Evolutionary conservation across 2,113 vertebrate genomes (phyloP).

Genomic region (Apteryx owenii): DNA sequence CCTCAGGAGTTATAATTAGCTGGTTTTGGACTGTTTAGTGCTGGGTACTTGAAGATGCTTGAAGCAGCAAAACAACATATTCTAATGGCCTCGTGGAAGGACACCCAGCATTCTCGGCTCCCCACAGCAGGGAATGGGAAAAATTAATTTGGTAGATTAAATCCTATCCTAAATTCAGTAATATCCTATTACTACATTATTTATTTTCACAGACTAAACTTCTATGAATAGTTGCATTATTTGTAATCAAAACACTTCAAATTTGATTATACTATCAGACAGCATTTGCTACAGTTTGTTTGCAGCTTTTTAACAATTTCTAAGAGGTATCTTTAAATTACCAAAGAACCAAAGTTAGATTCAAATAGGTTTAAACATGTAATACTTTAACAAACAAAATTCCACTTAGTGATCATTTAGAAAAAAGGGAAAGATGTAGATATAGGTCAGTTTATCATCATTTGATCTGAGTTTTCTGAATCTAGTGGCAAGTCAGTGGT

Average conservation of each 20-base stretch:
- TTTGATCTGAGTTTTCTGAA: not conserved
- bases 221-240: not conserved
- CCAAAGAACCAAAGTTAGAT: not conserved
- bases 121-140: not conserved
- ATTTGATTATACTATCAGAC: not conserved
- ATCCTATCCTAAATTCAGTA: not conserved
- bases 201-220: not conserved
- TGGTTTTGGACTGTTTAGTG: constrained; percentile 5
- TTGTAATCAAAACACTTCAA: not conserved
- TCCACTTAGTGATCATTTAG: not conserved
- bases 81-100: not conserved
- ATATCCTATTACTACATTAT: not conserved
- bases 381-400: not conserved
- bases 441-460: not conserved
- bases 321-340: not conserved
- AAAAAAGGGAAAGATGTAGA: not conserved
- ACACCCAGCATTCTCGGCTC: not conserved
- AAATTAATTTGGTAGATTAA: not conserved
- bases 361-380: not conserved
- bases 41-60: constrained; percentile 1
- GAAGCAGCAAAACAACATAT: not conserved
- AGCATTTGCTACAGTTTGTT: not conserved
- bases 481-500: not conserved
- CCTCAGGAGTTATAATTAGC: constrained; percentile 19
- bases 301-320: not conserved